Percentiles rank a stretch among this genome's conserved stretches.
phyloP scores from a whole-genome alignment of 1,140 invertebrate species.

The Gonatopus flavifemur region DNA sequence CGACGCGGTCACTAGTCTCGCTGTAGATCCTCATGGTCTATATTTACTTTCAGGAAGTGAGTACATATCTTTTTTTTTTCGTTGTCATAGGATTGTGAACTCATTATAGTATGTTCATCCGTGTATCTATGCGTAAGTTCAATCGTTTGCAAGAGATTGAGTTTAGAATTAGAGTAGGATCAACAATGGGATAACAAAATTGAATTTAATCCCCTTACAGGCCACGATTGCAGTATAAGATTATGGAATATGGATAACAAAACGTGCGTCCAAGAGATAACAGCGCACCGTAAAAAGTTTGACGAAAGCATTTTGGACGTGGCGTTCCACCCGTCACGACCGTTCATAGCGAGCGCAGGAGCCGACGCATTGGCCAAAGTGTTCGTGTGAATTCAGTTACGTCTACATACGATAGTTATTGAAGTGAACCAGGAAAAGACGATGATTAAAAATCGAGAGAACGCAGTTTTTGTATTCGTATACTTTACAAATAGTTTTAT shows the following conservation, averaged over 20 bases:
- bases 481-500: conserved; percentile 50
- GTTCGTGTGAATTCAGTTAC: conserved; percentile 69
- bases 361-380: conserved; percentile 99
- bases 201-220: conserved; percentile 55
- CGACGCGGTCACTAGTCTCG: conserved; percentile 96
- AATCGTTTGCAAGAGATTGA: no score
- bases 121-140: no score
- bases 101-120: no score
- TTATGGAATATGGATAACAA: conserved; percentile 99
- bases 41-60: conserved; percentile 96
- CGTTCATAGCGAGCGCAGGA: conserved; percentile 97
- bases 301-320: conserved; percentile 99
- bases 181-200: conserved; percentile 1
- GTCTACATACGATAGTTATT: conserved; percentile 28
- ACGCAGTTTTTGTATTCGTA: conserved; percentile 53
- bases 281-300: conserved; percentile 98
- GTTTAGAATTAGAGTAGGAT: no score
- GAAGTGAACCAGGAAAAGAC: conserved; percentile 28
- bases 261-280: conserved; percentile 99
- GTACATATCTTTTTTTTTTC: conserved; percentile 40
- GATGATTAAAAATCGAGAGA: conserved; percentile 24
- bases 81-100: no score
- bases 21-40: conserved; percentile 96
- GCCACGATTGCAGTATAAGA: conserved; percentile 98
- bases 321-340: conserved; percentile 97